A percentile compares a stretch with the other conserved stretches of the same genome.
Evolutionary conservation across 2,888 invertebrate species (phyloP).

Genomic region (Melinaea marsaeus): DNA sequence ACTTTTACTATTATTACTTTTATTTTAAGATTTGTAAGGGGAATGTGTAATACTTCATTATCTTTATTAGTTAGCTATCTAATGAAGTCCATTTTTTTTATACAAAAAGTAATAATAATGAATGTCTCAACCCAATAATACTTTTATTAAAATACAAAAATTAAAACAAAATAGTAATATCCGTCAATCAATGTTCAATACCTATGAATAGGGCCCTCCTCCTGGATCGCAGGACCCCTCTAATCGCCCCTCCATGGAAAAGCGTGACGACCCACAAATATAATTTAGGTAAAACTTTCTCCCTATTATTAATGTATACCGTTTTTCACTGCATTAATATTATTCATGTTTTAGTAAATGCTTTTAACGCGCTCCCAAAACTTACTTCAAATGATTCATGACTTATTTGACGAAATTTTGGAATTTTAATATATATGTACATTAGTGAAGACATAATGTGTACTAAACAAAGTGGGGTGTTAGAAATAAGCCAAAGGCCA

Average conservation of each 20-base stretch:
- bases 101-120: too few relatives aligned
- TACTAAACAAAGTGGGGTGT: conserved; percentile 16
- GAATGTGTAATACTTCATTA: too few relatives aligned
- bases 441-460: background rate
- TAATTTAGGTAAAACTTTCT: conserved; percentile 76
- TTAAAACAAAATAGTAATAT: background rate
- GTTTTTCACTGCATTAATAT: conserved; percentile 62
- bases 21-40: too few relatives aligned
- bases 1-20: background rate
- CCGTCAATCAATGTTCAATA: conserved; percentile 29
- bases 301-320: conserved; percentile 61
- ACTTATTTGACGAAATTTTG: background rate
- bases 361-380: conserved; percentile 18
- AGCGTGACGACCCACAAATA: conserved; percentile 79
- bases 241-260: conserved; percentile 70
- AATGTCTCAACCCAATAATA: too few relatives aligned
- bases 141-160: background rate
- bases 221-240: conserved; percentile 65
- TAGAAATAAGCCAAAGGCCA: conserved; percentile 14
- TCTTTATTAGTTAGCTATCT: too few relatives aligned
- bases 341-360: conserved; percentile 35
- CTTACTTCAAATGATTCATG: background rate
- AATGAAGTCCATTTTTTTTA: too few relatives aligned
- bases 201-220: conserved; percentile 54
- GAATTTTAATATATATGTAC: too few relatives aligned